These are phyloP conservation scores for Cochlearius cochlearius DNA, from an alignment of 2,113 vertebrate genomes.

Conservation along the genomic window DNA sequence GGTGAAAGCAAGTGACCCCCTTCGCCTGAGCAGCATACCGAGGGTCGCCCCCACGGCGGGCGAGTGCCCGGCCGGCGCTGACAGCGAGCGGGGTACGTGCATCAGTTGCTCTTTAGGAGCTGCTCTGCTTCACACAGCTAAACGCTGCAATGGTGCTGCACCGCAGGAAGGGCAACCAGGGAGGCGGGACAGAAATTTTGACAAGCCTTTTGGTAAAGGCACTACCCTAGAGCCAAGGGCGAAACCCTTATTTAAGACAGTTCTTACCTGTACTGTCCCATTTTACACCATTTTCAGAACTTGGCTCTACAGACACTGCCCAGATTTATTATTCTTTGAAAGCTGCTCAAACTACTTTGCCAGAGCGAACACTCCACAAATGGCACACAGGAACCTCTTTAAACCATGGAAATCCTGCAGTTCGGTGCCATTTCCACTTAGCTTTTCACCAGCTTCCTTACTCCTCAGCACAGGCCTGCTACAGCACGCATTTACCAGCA, in stretches of 20 bases:
- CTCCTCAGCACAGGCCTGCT: background rate
- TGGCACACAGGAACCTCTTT: background rate
- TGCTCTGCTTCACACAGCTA: background rate
- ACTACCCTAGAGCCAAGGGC: background rate
- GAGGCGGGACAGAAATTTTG: background rate
- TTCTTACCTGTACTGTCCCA: background rate
- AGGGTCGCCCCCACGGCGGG: background rate
- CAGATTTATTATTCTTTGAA: background rate
- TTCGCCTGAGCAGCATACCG: background rate
- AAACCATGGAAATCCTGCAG: background rate
- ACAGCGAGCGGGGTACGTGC: accelerated
- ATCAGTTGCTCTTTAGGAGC: background rate
- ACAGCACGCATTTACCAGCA: background rate
- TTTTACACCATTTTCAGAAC: background rate
- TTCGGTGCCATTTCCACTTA: background rate
- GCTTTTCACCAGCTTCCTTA: background rate
- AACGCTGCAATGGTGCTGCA: background rate
- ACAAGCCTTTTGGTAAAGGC: background rate
- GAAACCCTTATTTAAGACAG: background rate
- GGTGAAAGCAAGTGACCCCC: background rate
- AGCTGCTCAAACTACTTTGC: background rate
- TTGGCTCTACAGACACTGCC: background rate
- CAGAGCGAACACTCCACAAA: background rate
- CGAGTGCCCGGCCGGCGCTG: accelerated
- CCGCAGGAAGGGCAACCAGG: background rate